Base-by-base conservation (phyloP, 2,113 vertebrate species). In the Phalacrocorax pelagicus region DNA sequence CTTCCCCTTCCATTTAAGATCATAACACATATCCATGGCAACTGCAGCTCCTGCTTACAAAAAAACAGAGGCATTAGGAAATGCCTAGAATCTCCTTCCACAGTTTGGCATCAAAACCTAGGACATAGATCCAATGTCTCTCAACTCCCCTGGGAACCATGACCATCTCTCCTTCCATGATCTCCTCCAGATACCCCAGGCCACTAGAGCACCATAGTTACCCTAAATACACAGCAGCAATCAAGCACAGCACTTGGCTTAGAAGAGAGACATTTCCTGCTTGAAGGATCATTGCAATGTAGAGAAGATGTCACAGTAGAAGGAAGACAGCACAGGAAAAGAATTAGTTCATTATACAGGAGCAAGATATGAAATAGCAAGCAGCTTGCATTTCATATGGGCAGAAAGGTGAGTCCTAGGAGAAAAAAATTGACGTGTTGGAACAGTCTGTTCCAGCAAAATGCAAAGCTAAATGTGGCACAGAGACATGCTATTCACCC, bases 381-480 rank as follows among this genome's bases (percentile, higher is more conserved):
- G 77, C 70, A 91, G 86, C 54, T 92, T 94, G 83, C 15, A 19
- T 89, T 89, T 96, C 91, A 85, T 62, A 87, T 22, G 73, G 73
- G 62, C 81, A 94, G 81, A 95, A 95, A 97, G 96, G 92, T 93
- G 73, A 96, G 77, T 66, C 62, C 88, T 86, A 69, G 44, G 36
- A 81, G 54, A 23, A 72, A 80, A 40, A 38, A 11, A 0, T 0
- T 6, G 71, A 23, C 2, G 2, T 34, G 49, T 65, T 57, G 52
- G 80, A 96, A 94, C 88, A 94, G 65, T 21, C 61, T 87, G 88
- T 97, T 94, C 83, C 80, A 91, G 80, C 61, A 84, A 90, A 93
- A 62, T 30, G 4, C 66, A 81, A 66, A 92, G 80, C 86, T 95
- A 94, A 96, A 94, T 87, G 83, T 87, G 86, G 88, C 70, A 88